Conservation (phyloP, 2,113 vertebrate species). For the Myotis lucifugus region DNA sequence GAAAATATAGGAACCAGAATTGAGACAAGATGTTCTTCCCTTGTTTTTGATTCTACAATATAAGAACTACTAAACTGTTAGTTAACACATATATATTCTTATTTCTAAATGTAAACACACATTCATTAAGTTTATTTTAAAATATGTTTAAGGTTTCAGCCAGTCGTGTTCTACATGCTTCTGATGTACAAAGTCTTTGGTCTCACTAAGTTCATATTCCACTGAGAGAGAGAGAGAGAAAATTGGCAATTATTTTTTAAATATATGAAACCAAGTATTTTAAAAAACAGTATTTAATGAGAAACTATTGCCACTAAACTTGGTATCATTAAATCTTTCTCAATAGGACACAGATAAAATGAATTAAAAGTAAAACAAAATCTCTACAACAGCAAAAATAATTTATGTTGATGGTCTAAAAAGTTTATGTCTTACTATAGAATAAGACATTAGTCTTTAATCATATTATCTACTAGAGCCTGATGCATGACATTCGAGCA, state of each 20-base stretch:
- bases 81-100: background rate
- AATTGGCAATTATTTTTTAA: background rate
- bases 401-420: background rate
- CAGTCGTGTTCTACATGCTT: background rate
- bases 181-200: background rate
- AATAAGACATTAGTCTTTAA: background rate
- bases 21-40: background rate
- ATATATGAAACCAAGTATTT: background rate
- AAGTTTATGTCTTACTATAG: background rate
- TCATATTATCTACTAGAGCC: background rate
- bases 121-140: slow-evolving; percentile 22
- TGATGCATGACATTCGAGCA: too few relatives aligned
- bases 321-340: background rate
- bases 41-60: background rate
- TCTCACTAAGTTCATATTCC: background rate
- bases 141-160: background rate
- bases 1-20: background rate
- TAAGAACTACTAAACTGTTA: background rate
- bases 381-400: background rate
- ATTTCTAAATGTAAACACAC: background rate
- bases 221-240: background rate
- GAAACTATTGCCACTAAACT: background rate
- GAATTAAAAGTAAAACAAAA: background rate
- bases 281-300: slow-evolving; percentile 8
- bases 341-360: background rate